A percentile compares a stretch with the other conserved stretches of the same genome.
Evolutionary conservation across 64 coral and sea anemone species (phyloP).

Genomic region (Porites lutea): DNA sequence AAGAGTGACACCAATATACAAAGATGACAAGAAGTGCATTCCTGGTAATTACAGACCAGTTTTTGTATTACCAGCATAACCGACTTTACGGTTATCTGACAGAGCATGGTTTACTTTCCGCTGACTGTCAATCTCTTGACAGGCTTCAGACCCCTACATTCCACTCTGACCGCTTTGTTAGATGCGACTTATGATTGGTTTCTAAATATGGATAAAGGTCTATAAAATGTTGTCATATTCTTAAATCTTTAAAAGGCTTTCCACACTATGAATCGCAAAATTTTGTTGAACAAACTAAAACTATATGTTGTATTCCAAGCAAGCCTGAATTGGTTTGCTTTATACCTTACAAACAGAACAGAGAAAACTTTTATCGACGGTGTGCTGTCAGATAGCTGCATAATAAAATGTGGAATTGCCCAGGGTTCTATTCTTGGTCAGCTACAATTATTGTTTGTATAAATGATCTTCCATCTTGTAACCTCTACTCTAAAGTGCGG

Average conservation of each 20-base stretch:
- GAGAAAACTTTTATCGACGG: not conserved
- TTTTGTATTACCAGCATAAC: conserved; percentile 19
- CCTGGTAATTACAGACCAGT: conserved; percentile 41
- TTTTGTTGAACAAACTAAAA: conserved; percentile 43
- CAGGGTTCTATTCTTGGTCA: conserved; percentile 27
- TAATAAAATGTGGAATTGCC: conserved; percentile 1
- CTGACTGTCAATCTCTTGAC: conserved; percentile 5
- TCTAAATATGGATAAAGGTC: conserved; percentile 56
- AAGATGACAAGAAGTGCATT: conserved; percentile 23
- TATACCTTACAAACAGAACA: conserved; percentile 29
- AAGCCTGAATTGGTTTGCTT: conserved; percentile 51
- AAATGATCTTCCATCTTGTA: conserved; percentile 45
- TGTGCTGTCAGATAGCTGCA: not conserved
- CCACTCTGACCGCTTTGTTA: conserved; percentile 50
- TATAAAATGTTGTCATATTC: conserved; percentile 64
- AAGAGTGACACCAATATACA: conserved; percentile 49
- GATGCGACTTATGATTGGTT: conserved; percentile 65
- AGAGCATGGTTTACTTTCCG: conserved; percentile 7
- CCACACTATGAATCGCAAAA: conserved; percentile 46
- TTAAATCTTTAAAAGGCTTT: conserved; percentile 71
- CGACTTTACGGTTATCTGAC: conserved; percentile 43
- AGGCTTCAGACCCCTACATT: conserved; percentile 53
- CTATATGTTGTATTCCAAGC: conserved; percentile 25
- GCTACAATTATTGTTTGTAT: conserved; percentile 32
- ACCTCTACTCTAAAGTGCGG: not conserved